phyloP scores from a whole-genome alignment of 2,888 invertebrate genomes.

The Lucinisca nassula region DNA sequence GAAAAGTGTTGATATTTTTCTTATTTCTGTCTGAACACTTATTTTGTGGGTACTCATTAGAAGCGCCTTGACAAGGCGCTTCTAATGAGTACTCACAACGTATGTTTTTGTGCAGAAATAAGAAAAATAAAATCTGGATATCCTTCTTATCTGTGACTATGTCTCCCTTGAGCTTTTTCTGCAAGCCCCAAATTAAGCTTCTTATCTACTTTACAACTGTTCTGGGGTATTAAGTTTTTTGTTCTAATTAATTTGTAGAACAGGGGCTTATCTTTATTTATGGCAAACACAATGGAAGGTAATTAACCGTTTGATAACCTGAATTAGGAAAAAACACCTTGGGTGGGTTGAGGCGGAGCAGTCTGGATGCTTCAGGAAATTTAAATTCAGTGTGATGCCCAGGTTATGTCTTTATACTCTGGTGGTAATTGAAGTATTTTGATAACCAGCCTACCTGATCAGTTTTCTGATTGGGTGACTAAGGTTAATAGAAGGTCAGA shows the following conservation, averaged over 20 bases:
- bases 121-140: too few relatives aligned
- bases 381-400: background rate
- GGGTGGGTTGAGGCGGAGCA: background rate
- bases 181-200: background rate
- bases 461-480: slow-evolving; percentile 57
- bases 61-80: too few relatives aligned
- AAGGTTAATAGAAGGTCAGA: slow-evolving; percentile 61
- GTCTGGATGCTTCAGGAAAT: background rate
- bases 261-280: background rate
- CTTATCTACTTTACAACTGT: background rate
- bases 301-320: background rate
- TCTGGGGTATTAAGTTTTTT: background rate
- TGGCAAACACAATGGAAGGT: background rate
- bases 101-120: too few relatives aligned
- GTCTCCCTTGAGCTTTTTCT: too few relatives aligned
- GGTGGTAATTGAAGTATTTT: background rate
- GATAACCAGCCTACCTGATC: slow-evolving; percentile 50
- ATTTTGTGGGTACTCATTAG: too few relatives aligned
- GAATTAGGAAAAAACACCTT: background rate
- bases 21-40: too few relatives aligned
- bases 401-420: background rate
- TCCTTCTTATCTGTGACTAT: too few relatives aligned
- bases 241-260: background rate
- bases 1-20: too few relatives aligned
- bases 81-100: too few relatives aligned